Evolutionary conservation across 1,140 invertebrate genomes (phyloP), one percentile per base, ranked within the genome.

Genomic region (Pantala flavescens): DNA sequence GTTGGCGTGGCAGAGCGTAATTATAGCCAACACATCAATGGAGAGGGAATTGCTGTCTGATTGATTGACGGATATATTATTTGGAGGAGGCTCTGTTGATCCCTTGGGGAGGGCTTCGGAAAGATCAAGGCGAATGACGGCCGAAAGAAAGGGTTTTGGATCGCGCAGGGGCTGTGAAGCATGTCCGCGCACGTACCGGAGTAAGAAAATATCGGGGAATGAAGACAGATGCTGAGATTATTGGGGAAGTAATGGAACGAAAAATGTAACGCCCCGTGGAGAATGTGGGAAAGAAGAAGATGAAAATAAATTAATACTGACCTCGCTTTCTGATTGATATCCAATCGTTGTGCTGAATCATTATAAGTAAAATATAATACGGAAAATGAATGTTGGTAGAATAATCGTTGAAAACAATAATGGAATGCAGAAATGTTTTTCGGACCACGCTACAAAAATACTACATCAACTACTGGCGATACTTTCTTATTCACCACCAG

Each of bases 11-110:
- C 49, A 21, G 49, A 21, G 14, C 12, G 49, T 63, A 63, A 63
- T 63, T 63, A 63, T 63, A 21, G 49, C n/a, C 28, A 36, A 36
- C 28, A 36, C 9, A 36, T 36, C 28, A 36, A 36, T 36, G 71
- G 71, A 42, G 74, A 72, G 42, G 36, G 74, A 43, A 36, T 75
- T n/a, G 49, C 49, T 23, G 74, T 24, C 43, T 42, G 70, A 43
- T 71, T 75, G 74, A 75, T 70, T 71, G 42, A 49, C 74, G 42
- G 55, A 63, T 63, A 43, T 73, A 43, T 23, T 23, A 28, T 71
- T 24, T 71, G 71, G 71, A 24, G 23, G 71, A 16, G 42, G 72
- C 10, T 16, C 72, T 28, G 24, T 28, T 73, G 72, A 42, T 28
- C 28, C 42, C 72, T 73, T 42, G 24, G 28, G 23, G 21, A 19